Base-by-base conservation (phyloP, 1,140 invertebrate species). In the Pachypsylla venusta region DNA sequence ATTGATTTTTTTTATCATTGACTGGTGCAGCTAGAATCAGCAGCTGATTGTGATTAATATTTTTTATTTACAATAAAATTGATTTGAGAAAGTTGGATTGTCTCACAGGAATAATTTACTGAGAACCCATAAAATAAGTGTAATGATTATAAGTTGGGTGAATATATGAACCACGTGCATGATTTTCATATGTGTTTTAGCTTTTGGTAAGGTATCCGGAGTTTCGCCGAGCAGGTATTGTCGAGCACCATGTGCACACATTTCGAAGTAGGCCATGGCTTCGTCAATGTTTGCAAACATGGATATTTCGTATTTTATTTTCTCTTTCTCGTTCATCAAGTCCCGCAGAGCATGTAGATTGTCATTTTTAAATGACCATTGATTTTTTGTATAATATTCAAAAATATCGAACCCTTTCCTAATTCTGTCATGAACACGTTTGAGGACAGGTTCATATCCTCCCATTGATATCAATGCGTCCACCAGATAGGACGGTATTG, bases 361-460 rank as follows among this genome's bases (percentile, higher is more conserved):
- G 14, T 80, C 70, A 26, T 82, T 86, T 53, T 81, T 77, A 67
- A 96, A 96, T 57, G 77, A 73, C 93, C 93, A 97, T 67, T 92
- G 79, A 39, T 87, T 76, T 5, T 85, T 90, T 0, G 93, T 95
- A 69, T 96, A 97, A 68, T 89, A 96, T 70, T 95, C 87, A 1
- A 96, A 70, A 0, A 87, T 77, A 59, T 83, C 78, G 2, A 89
- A 71, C 1, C 86, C 86, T 42, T 81, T 76, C 4, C 79, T 75
- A 60, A 88, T 85, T 59, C 80, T 77, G 26, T 78, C 81, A 66
- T 87, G 84, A 56, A 89, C 77, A 24, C 80, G 76, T 22, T 88
- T 76, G 85, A 89, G 88, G 85, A 90, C 88, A 73, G 84, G 76
- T 70, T 87, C 89, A 68, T 89, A 85, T 58, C 84, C 77, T 61